Evolutionary conservation across 2,113 vertebrate genomes (phyloP), one percentile per base, ranked within the genome.

Genomic region (Sapayoa aenigma): DNA sequence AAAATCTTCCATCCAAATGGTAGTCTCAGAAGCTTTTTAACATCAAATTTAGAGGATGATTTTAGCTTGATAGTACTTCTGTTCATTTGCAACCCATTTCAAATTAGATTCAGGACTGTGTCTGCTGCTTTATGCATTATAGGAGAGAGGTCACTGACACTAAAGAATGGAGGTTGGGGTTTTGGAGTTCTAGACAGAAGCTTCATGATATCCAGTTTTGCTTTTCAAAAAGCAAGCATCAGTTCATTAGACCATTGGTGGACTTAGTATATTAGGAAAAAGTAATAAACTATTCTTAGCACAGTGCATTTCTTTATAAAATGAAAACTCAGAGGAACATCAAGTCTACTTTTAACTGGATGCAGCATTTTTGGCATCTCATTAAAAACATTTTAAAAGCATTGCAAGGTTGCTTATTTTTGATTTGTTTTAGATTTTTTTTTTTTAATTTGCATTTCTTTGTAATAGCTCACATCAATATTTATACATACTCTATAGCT

Each of bases 51-150:
- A 25, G 28, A 23, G 46, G 44, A 46, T 55, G 62, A 42, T 74
- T 93, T 94, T 86, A 52, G n/a, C 8, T 75, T 87, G 63, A 63
- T 87, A n/a, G 31, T 44, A 89, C 37, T 62, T 95, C 92, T 80
- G 86, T 86, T 93, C 84, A 89, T 95, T 93, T 94, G 67, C 46
- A 95, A 93, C 41, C 65, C 27, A 79, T 86, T 97, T 84, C 67
- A 85, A 95, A 96, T 95, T 90, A 89, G 35, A 66, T 82, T 78
- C 46, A 59, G 85, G 87, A 75, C 72, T 73, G 44, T 93, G 33
- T 86, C 78, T 97, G 79, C 79, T 89, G 71, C 63, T 86, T 84
- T 72, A 87, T 93, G 74, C 22, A 27, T 53, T 42, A 67, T 49
- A 71, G 67, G 62, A 92, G 33, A 84, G 25, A 65, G 42, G 49